Base-by-base conservation (phyloP, 2,797 vertebrate species). In the Thalassophryne amazonica region DNA sequence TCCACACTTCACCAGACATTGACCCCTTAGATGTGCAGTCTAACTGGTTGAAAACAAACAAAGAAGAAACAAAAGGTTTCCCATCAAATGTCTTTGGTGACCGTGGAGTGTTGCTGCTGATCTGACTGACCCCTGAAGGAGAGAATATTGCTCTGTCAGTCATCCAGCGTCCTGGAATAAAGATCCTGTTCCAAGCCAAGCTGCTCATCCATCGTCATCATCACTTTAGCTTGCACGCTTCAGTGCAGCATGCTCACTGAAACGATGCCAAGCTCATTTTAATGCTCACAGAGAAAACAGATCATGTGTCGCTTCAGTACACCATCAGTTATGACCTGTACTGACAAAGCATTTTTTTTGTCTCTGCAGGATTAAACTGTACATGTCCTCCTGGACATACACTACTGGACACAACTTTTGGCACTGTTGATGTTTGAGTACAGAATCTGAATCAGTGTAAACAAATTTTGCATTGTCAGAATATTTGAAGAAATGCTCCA, bases 171-270 rank as follows among this genome's bases (percentile, higher is more conserved):
- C 64, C 72, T 35, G 68, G 55, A 32, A 27, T 53, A 40, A 47
- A 69, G 80, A 81, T 88, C 81, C 46, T 35, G 67, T 88, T 86
- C 73, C 86, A 88, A 85, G 83, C 86, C 78, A 85, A 82, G 78
- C 83, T 62, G 57, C 27, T 16, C 31, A 45, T 43, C 59, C 48
- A n/a, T n/a, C n/a, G 51, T 69, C 71, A 67, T 48, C 59, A 57
- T 74, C 53, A 42, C 25, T 37, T 7, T 35, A 55, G 64, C 59
- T 74, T 66, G 46, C 45, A 10, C 21, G 69, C 51, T 73, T 64
- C 75, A 63, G 27, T 47, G 71, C 35, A 30, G 73, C 31, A 49
- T n/a, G 66, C 52, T 63, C 65, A 45, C 48, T 43, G 37, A 60
- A 48, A 31, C 23, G 45, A 74, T 57, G 55, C 76, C 65, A 78